These are phyloP conservation scores for Plebejus argus DNA, from an alignment of 2,888 invertebrate species.

Conservation along the genomic window DNA sequence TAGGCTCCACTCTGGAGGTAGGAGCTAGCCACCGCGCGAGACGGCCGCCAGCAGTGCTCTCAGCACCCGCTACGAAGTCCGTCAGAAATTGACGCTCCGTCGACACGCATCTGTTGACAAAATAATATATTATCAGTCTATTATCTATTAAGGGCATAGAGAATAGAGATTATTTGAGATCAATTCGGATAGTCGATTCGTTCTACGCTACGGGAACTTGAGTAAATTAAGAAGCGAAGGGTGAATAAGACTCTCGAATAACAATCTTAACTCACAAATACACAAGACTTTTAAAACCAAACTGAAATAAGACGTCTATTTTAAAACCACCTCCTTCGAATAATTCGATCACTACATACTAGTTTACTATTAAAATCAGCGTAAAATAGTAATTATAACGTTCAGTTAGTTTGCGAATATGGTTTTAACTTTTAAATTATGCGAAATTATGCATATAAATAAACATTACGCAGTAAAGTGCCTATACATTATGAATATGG, in stretches of 20 bases:
- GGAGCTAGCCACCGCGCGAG: conserved; percentile 97
- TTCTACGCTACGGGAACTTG: too few relatives aligned
- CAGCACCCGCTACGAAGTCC: conserved; percentile 93
- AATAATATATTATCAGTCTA: conserved; percentile 31
- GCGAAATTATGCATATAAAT: background rate
- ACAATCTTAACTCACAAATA: too few relatives aligned
- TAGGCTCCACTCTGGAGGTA: conserved; percentile 93
- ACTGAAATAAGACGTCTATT: background rate
- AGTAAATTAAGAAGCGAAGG: too few relatives aligned
- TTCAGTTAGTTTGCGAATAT: background rate
- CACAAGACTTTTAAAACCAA: too few relatives aligned
- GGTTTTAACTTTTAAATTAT: background rate
- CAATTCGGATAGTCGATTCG: too few relatives aligned
- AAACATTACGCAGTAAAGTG: background rate
- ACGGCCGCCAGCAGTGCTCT: conserved; percentile 93
- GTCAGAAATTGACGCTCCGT: conserved; percentile 95
- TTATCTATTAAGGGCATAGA: too few relatives aligned
- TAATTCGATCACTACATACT: background rate
- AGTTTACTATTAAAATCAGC: background rate
- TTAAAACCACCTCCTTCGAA: background rate
- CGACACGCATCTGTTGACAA: conserved; percentile 86
- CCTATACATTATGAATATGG: background rate
- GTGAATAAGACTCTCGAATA: too few relatives aligned
- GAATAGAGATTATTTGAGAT: too few relatives aligned
- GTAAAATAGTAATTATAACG: background rate